Percentiles rank a stretch among this genome's conserved stretches.
Conservation (phyloP, 2,888 invertebrate genomes). For the Agonum fuliginosum region DNA sequence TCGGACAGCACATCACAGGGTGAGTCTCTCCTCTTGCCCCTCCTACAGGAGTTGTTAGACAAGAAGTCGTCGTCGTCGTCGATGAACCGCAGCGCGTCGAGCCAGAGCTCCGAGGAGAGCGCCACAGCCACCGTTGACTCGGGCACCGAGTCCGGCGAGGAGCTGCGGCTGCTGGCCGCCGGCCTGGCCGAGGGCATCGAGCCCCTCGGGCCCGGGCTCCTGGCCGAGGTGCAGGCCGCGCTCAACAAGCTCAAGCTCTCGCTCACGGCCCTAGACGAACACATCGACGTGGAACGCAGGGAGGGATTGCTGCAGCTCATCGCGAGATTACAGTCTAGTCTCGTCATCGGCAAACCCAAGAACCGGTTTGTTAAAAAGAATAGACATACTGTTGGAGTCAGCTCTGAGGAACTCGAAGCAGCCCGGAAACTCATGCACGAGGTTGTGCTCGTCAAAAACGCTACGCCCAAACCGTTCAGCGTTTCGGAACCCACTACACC, state of each 20-base stretch:
- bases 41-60: slow-evolving; percentile 80
- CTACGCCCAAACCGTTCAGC: slow-evolving; percentile 71
- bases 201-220: slow-evolving; percentile 75
- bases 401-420: slow-evolving; percentile 85
- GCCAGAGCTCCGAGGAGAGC: slow-evolving; percentile 69
- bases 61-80: slow-evolving; percentile 54
- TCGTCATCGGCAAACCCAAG: slow-evolving; percentile 75
- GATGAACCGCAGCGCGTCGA: slow-evolving; percentile 63
- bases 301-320: slow-evolving; percentile 82
- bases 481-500: slow-evolving; percentile 52
- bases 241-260: slow-evolving; percentile 84
- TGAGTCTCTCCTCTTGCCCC: slow-evolving; percentile 84
- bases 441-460: slow-evolving; percentile 73
- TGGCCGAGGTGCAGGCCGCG: slow-evolving; percentile 86
- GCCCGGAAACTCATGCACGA: slow-evolving; percentile 86
- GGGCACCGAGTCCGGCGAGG: slow-evolving; percentile 83
- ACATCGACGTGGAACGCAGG: too few species aligned
- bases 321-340: slow-evolving; percentile 80
- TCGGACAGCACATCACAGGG: slow-evolving; percentile 74
- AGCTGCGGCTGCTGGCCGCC: slow-evolving; percentile 74
- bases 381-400: slow-evolving; percentile 89
- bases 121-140: slow-evolving; percentile 75
- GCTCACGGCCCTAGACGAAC: too few species aligned
- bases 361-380: slow-evolving; percentile 80
- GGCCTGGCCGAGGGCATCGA: slow-evolving; percentile 66